These are phyloP conservation scores for Echiichthys vipera DNA, from an alignment of 2,797 vertebrate species.

Conservation along the genomic window DNA sequence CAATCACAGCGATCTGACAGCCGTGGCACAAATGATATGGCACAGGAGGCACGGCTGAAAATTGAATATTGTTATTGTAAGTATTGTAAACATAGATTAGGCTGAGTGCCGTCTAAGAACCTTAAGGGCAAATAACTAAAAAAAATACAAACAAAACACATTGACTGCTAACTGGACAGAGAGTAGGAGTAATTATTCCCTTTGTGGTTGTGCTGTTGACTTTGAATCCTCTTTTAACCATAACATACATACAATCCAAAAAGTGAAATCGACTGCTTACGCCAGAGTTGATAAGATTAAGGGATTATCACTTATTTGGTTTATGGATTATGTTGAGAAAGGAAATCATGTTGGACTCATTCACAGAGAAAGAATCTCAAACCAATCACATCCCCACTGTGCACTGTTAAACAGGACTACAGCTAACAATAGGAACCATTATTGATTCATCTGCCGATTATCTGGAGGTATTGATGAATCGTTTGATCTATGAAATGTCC, in stretches of 20 bases:
- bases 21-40: slow-evolving; percentile 50
- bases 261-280: background rate
- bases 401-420: background rate
- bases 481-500: no score
- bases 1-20: slow-evolving; percentile 64
- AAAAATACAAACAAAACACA: background rate
- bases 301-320: background rate
- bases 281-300: background rate
- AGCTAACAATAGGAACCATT: no score
- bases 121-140: background rate
- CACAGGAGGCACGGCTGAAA: slow-evolving; percentile 31
- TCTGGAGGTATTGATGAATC: no score
- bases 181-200: background rate
- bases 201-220: background rate
- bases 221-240: slow-evolving; percentile 6
- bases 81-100: slow-evolving; percentile 14
- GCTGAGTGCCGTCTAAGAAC: background rate
- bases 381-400: background rate
- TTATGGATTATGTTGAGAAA: background rate
- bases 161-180: background rate
- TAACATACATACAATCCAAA: background rate
- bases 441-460: no score
- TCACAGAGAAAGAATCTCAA: background rate
- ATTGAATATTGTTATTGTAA: slow-evolving; percentile 17
- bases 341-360: no score